These are phyloP conservation scores for Spheniscus humboldti DNA, from an alignment of 2,797 vertebrate genomes.

Conservation along the genomic window DNA sequence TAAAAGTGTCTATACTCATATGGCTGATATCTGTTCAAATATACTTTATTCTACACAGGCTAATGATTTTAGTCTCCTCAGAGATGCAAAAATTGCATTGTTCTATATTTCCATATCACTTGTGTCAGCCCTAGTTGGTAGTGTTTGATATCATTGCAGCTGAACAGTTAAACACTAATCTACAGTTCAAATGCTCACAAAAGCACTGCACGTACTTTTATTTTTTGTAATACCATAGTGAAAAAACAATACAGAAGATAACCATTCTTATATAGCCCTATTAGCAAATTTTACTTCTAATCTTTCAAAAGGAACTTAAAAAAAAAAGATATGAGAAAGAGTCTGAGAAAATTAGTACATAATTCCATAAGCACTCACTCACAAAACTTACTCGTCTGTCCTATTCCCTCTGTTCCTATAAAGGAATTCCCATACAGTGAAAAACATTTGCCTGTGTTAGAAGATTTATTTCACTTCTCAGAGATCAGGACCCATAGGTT, in stretches of 20 bases:
- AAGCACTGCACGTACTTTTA: background rate
- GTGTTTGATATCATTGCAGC: background rate
- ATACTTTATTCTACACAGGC: background rate
- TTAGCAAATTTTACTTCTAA: background rate
- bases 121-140: background rate
- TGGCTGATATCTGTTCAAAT: background rate
- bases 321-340: background rate
- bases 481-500: background rate
- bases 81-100: background rate
- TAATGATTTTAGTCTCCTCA: constrained; percentile 11
- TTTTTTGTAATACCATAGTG: background rate
- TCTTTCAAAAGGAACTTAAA: background rate
- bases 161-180: constrained; percentile 2
- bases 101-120: background rate
- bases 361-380: background rate
- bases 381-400: background rate
- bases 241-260: background rate
- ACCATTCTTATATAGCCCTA: background rate
- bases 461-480: background rate
- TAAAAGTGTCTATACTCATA: constrained; percentile 3
- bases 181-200: constrained; percentile 13
- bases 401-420: background rate
- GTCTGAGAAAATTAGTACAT: background rate
- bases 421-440: background rate
- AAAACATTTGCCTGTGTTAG: background rate